phyloP scores from a whole-genome alignment of 1,140 invertebrate genomes.

The Dendrolimus punctatus region DNA sequence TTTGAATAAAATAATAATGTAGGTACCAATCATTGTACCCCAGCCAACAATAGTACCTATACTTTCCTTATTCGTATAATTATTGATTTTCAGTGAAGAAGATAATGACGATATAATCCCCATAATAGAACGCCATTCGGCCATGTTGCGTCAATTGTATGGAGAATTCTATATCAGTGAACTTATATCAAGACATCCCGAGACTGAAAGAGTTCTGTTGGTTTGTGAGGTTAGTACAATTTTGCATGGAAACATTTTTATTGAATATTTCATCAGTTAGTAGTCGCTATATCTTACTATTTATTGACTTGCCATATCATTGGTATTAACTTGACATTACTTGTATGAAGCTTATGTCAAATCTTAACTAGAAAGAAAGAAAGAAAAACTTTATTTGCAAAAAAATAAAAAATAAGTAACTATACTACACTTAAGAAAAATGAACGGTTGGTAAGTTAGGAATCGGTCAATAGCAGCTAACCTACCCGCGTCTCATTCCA shows the following conservation, averaged over 20 bases:
- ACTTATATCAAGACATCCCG: conserved; percentile 74
- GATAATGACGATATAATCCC: conserved; percentile 82
- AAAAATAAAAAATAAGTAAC: no score
- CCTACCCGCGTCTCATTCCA: no score
- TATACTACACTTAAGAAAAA: no score
- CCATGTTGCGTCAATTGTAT: conserved; percentile 73
- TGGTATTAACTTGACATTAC: no score
- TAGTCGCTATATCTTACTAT: no score
- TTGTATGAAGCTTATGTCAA: no score
- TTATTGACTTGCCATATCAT: no score
- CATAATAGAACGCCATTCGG: conserved; percentile 74
- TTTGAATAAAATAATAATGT: not conserved
- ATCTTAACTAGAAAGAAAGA: no score
- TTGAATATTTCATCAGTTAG: no score
- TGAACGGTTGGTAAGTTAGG: no score
- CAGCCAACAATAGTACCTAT: not conserved
- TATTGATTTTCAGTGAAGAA: conserved; percentile 72
- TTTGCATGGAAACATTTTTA: not conserved
- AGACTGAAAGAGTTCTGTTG: conserved; percentile 51
- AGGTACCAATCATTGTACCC: not conserved
- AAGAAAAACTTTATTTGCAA: no score
- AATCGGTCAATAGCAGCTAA: no score
- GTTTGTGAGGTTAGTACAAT: conserved; percentile 53
- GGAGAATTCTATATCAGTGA: conserved; percentile 83
- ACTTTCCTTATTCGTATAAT: not conserved